These are phyloP conservation scores for Cerceris ruficornis DNA, from an alignment of 2,888 invertebrate species.

Conservation along the genomic window DNA sequence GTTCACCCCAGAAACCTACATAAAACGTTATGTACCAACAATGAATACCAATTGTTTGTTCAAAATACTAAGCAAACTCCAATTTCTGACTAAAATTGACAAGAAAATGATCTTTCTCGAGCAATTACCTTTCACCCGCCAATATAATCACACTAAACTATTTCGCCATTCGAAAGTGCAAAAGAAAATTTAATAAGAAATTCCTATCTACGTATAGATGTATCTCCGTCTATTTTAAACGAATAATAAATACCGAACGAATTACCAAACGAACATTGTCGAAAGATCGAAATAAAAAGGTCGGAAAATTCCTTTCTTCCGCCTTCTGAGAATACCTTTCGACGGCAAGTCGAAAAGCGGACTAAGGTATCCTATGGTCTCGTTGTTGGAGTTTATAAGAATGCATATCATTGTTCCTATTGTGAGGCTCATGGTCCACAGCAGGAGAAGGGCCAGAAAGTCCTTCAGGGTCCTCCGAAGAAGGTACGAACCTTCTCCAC, in stretches of 20 bases:
- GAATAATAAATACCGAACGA: background rate
- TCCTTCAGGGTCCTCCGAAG: constrained; percentile 46
- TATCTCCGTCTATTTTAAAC: background rate
- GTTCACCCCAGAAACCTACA: too few relatives aligned
- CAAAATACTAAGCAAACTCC: background rate
- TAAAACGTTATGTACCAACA: too few relatives aligned
- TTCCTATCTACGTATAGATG: too few relatives aligned
- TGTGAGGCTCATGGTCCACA: constrained; percentile 50
- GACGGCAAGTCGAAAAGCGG: constrained; percentile 37
- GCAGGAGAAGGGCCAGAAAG: constrained; percentile 34
- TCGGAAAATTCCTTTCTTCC: constrained; percentile 33
- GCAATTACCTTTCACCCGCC: too few relatives aligned
- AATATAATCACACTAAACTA: too few relatives aligned
- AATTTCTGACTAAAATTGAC: too few relatives aligned
- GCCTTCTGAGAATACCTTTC: constrained; percentile 49
- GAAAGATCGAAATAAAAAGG: background rate
- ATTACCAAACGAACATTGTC: background rate
- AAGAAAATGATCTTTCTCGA: too few relatives aligned
- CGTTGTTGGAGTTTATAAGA: constrained; percentile 60
- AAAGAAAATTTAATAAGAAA: too few relatives aligned
- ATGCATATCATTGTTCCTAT: constrained; percentile 67
- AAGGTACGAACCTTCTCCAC: constrained; percentile 47
- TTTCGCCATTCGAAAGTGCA: too few relatives aligned
- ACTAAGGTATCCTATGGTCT: constrained; percentile 45
- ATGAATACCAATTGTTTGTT: background rate